These are phyloP conservation scores for Phoeniculus purpureus DNA, from an alignment of 2,797 vertebrate species.

Conservation along the genomic window DNA sequence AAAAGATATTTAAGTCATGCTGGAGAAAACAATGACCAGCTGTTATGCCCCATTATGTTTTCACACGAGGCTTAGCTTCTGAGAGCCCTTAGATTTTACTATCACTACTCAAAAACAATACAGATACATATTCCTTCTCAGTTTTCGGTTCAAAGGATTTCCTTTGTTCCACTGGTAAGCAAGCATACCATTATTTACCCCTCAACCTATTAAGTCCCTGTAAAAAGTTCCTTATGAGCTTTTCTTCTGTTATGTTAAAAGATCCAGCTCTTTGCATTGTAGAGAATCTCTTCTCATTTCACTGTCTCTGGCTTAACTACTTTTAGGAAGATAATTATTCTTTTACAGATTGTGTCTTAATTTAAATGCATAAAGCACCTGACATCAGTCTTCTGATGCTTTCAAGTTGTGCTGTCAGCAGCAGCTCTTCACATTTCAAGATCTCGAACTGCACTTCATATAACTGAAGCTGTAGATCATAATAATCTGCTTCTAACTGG, in stretches of 20 bases:
- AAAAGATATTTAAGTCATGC: too few species aligned
- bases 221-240: too few species aligned
- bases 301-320: not conserved
- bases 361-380: constrained; percentile 77
- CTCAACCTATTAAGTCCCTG: too few species aligned
- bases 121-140: not conserved
- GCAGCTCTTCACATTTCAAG: constrained; percentile 93
- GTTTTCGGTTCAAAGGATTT: not conserved
- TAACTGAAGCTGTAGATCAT: constrained; percentile 93
- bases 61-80: not conserved
- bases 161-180: rapidly evolving
- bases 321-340: not conserved
- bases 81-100: not conserved
- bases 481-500: constrained; percentile 94
- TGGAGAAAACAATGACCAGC: not conserved
- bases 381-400: constrained; percentile 93
- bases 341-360: not conserved
- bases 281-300: not conserved
- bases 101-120: not conserved
- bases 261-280: not conserved
- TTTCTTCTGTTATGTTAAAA: not conserved
- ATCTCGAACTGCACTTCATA: constrained; percentile 97
- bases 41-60: rapidly evolving
- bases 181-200: not conserved
- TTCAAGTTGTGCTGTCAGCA: constrained; percentile 93